A percentile compares a stretch with the other conserved stretches of the same genome.
Evolutionary conservation across 2,888 invertebrate species (phyloP).

Genomic region (Sesamia inferens): DNA sequence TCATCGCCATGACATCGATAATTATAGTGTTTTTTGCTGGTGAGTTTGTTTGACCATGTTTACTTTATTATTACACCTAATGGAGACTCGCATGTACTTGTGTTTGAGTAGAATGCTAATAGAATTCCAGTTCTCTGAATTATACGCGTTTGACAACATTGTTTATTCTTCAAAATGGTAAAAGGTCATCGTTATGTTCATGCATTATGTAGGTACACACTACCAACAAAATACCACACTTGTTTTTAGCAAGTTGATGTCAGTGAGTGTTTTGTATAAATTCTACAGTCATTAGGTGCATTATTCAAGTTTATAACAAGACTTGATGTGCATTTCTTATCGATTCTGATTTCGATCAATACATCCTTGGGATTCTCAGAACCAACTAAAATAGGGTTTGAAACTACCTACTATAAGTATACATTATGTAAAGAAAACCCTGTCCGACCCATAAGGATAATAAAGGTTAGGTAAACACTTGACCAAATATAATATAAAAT

Average conservation of each 20-base stretch:
- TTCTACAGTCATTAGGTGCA: neutral
- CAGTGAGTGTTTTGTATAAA: slow-evolving; percentile 5
- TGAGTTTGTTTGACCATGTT: slow-evolving; percentile 72
- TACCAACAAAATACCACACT: neutral
- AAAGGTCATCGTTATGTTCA: slow-evolving; percentile 57
- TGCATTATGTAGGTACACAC: slow-evolving; percentile 16
- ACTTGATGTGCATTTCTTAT: neutral
- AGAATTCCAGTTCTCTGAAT: slow-evolving; percentile 1
- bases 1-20: slow-evolving; percentile 77
- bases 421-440: no score
- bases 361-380: neutral
- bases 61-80: slow-evolving; percentile 23
- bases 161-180: slow-evolving; percentile 48
- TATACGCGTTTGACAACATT: slow-evolving; percentile 8
- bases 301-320: neutral
- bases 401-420: no score
- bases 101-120: slow-evolving; percentile 21
- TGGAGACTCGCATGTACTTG: neutral
- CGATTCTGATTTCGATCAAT: neutral
- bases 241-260: slow-evolving; percentile 33
- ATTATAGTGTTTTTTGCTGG: slow-evolving; percentile 80
- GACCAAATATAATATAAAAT: no score
- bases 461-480: no score
- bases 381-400: neutral
- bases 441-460: no score